Evolutionary conservation across 2,888 invertebrate genomes (phyloP).

Genomic region (Leptopilina syphax): DNA sequence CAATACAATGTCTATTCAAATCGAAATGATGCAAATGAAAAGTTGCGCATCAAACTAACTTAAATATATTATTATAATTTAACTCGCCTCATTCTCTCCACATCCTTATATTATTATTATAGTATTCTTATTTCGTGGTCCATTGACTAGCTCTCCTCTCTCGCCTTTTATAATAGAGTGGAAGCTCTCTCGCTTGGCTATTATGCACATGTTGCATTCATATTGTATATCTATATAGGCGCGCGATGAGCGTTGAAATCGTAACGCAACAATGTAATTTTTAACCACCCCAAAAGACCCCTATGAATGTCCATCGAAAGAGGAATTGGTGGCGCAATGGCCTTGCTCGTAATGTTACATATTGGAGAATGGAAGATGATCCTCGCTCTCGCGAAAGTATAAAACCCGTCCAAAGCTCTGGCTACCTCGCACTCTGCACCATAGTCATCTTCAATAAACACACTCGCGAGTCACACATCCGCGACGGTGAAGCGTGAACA

Average conservation of each 20-base stretch:
- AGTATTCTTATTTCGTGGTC: neutral
- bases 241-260: neutral
- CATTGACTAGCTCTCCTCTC: neutral
- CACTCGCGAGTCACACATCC: constrained; percentile 50
- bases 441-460: constrained; percentile 67
- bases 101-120: neutral
- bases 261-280: constrained; percentile 40
- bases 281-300: constrained; percentile 50
- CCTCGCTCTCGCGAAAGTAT: constrained; percentile 69
- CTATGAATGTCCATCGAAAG: constrained; percentile 53
- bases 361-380: constrained; percentile 66
- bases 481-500: constrained; percentile 45
- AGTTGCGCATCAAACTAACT: neutral
- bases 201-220: neutral
- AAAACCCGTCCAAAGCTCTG: constrained; percentile 70
- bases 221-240: no score
- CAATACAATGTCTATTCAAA: no score
- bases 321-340: constrained; percentile 69
- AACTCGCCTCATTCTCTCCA: no score
- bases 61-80: neutral
- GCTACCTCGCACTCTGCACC: constrained; percentile 70
- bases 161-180: neutral
- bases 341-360: constrained; percentile 74
- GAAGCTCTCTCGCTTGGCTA: neutral
- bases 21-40: neutral